Evolutionary conservation across 2,113 vertebrate species (phyloP), one percentile per base, ranked within the genome.

Genomic region (Lepus timidus): DNA sequence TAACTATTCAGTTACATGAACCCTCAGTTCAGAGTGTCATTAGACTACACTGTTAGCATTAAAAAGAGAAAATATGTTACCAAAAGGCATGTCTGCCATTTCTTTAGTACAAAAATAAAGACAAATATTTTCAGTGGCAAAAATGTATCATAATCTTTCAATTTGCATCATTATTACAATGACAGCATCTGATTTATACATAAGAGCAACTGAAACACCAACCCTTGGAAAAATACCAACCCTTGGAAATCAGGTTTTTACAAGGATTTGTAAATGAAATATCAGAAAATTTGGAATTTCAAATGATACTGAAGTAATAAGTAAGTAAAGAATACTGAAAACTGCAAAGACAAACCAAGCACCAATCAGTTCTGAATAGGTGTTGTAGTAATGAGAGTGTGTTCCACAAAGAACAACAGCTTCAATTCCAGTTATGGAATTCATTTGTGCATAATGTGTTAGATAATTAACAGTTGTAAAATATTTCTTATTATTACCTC

Each of bases 121-220:
- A 70, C 36, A 88, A 64, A 55, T 84, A 75, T 70, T 96, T 93
- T 84, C 39, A 75, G 33, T 82, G 61, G 12, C 49, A 90, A 92
- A 87, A 75, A 55, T 31, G n/a, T 36, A 10, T 5, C 52, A 51
- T 6, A 22, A 70, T 55, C 17, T 88, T 80, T 61, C 70, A 19
- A 6, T 3, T 83, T 84, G 39, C 0, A n/a, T 51, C 85, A 31
- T 49, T 51, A 90, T 64, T 75, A 85, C 2, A 88, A 12, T 86
- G 55, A 78, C 25, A 58, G 27, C 8, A 88, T 58, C 4, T 70
- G n/a, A 91, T 51, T 39, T 39, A 39, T 39, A 39, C 39, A 39
- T 39, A 39, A 39, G 39, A 39, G 39, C 39, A 39, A 39, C 39
- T 39, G 39, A 39, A 91, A 78, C 64, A 64, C 1, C 88, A 52